Evolutionary conservation across 2,113 vertebrate species (phyloP).

Genomic region (Eupsittula cactorum): DNA sequence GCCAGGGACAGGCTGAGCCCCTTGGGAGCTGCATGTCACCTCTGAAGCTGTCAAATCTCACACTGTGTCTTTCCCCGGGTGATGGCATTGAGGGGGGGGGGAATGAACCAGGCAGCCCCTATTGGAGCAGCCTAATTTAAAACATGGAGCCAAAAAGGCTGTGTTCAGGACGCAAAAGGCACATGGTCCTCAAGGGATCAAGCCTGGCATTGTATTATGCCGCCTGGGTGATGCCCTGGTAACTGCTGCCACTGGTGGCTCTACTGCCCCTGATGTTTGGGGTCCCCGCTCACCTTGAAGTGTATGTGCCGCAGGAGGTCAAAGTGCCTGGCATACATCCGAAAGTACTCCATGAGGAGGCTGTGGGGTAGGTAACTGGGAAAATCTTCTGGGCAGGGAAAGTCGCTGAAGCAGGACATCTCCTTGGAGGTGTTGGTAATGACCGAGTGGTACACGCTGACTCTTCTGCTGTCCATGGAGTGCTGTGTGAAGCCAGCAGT

Average conservation of each 20-base stretch:
- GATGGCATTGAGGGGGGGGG: fast-evolving
- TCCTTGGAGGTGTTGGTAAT: slow-evolving; percentile 90
- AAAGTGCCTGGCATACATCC: slow-evolving; percentile 82
- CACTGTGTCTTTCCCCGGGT: background rate
- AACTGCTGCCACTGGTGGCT: background rate
- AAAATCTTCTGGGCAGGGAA: slow-evolving; percentile 84
- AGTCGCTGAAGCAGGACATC: slow-evolving; percentile 93
- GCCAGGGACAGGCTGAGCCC: fast-evolving
- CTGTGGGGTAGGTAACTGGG: slow-evolving; percentile 84
- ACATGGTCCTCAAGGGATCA: fast-evolving
- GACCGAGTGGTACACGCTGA: slow-evolving; percentile 84
- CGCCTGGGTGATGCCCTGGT: fast-evolving
- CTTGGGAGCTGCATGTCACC: background rate
- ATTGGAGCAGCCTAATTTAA: background rate
- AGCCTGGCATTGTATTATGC: fast-evolving
- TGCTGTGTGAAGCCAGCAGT: slow-evolving; percentile 73
- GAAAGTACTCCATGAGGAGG: slow-evolving; percentile 82
- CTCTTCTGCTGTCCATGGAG: slow-evolving; percentile 39
- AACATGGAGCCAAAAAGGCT: background rate
- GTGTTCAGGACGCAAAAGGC: fast-evolving
- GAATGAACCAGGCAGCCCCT: background rate
- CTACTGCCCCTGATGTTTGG: fast-evolving
- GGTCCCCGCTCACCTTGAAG: slow-evolving; percentile 80
- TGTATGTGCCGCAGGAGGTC: slow-evolving; percentile 78
- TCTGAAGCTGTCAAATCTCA: background rate